These are phyloP conservation scores for Embiotoca jacksoni DNA, from an alignment of 2,113 vertebrate species.

Conservation along the genomic window DNA sequence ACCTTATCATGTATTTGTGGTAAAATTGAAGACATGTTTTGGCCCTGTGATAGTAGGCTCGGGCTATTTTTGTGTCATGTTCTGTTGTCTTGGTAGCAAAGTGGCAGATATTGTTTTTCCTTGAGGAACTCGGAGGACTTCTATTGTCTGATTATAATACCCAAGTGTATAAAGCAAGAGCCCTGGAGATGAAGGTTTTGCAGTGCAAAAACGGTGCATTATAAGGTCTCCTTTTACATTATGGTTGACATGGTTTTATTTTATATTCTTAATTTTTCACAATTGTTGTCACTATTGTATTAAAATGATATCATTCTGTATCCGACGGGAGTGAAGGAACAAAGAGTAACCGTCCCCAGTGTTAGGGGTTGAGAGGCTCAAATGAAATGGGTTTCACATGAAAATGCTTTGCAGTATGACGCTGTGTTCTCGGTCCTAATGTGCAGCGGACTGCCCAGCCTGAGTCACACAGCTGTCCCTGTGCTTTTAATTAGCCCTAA, in stretches of 20 bases:
- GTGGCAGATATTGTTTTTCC: slow-evolving; percentile 66
- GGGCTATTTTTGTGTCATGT: slow-evolving; percentile 65
- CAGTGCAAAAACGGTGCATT: slow-evolving; percentile 52
- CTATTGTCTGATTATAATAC: slow-evolving; percentile 63
- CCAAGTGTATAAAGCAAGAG: slow-evolving; percentile 43
- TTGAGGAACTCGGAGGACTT: slow-evolving; percentile 46
- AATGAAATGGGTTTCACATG: slow-evolving; percentile 62
- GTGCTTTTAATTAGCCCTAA: slow-evolving; percentile 86
- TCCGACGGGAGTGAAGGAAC: slow-evolving; percentile 29
- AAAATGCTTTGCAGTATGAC: slow-evolving; percentile 56
- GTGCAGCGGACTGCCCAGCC: slow-evolving; percentile 67
- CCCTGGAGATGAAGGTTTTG: slow-evolving; percentile 46
- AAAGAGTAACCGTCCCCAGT: slow-evolving; percentile 27
- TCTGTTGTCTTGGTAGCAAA: slow-evolving; percentile 75
- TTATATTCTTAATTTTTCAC: neutral
- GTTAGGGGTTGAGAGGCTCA: slow-evolving; percentile 59
- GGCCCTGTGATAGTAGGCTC: slow-evolving; percentile 47
- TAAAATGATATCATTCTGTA: slow-evolving; percentile 14
- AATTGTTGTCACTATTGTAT: slow-evolving; percentile 35
- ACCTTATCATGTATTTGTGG: slow-evolving; percentile 54
- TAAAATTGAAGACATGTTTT: slow-evolving; percentile 60
- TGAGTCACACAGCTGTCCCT: slow-evolving; percentile 82
- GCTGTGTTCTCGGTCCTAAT: slow-evolving; percentile 76
- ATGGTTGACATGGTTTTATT: neutral
- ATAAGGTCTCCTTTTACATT: slow-evolving; percentile 25